phyloP scores from a whole-genome alignment of 30 jellyfish, hydroid and myxozoan species.

The Mastigias papua region DNA sequence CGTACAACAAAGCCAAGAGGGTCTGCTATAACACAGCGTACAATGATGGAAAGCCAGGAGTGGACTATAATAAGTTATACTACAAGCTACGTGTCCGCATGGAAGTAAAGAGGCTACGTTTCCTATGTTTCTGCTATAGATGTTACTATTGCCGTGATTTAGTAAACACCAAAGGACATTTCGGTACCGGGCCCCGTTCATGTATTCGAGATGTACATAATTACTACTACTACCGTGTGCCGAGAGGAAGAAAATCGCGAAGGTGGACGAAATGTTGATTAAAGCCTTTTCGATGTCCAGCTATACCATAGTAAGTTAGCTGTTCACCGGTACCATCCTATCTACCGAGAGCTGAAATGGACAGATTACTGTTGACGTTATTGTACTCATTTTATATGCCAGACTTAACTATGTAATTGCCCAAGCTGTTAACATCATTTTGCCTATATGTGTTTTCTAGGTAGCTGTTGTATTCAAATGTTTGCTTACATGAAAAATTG shows the following conservation, averaged over 20 bases:
- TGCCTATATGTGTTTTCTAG: too few species aligned
- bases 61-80: conserved; percentile 72
- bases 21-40: conserved; percentile 56
- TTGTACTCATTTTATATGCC: too few species aligned
- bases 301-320: not conserved
- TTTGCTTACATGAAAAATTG: too few species aligned
- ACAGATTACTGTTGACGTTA: too few species aligned
- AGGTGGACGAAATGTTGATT: not conserved
- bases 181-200: conserved; percentile 71
- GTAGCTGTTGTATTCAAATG: too few species aligned
- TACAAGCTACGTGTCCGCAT: conserved; percentile 68
- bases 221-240: not conserved
- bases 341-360: too few species aligned
- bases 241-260: not conserved
- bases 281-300: not conserved
- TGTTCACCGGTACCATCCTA: too few species aligned
- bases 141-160: conserved; percentile 68
- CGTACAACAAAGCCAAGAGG: conserved; percentile 13
- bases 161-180: conserved; percentile 66
- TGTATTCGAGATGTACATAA: conserved; percentile 52
- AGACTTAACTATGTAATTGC: too few species aligned
- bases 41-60: conserved; percentile 58
- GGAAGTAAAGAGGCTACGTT: conserved; percentile 72
- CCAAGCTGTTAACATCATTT: too few species aligned
- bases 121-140: conserved; percentile 73